Base-by-base conservation (phyloP, 2,888 invertebrate genomes). In the Stenotaenia linearis region DNA sequence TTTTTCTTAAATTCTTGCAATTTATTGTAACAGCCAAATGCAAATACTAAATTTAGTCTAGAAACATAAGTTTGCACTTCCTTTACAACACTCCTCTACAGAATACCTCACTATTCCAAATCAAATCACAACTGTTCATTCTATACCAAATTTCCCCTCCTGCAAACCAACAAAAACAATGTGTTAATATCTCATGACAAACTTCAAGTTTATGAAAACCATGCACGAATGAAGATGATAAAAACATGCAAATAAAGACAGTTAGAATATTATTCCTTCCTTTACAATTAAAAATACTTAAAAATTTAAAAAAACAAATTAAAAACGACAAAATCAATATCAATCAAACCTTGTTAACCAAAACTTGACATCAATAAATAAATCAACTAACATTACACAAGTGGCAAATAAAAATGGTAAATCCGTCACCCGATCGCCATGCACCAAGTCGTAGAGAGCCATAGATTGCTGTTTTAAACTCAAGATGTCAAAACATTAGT, bases 401-500 rank as follows among this genome's bases (percentile, higher is more conserved):
- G 21, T 21, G 18, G 56, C 23, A 61, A 61, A 61, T 25, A 61
- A 61, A 61, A 25, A 25, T 61, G 61, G 61, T 61, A 61, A 28
- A 61, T 61, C 61, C 61, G 61, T 25, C 61, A 61, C 61, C 61
- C 61, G 61, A 61, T 25, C 61, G 61, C 61, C 61, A 61, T 61
- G 61, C 61, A 61, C 61, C 61, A 61, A 45, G 61, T 61, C 61
- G 61, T 25, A 61, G 61, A 61, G 61, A 61, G 23, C 23, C 61
- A 23, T 10, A 61, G 61, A 61, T 28, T 61, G 23, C 61, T 61
- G 61, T 61, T 61, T 61, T 25, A 61, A 61, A 61, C 61, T 61
- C 61, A 61, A 61, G 61, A 61, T 40, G 40, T 76, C 76, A 78
- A 50, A 56, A 25, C 25, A 25, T 50, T 28, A 78, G 56, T 37